These are phyloP conservation scores for Potamarius usumacintae DNA, from an alignment of 2,113 vertebrate species.

Conservation along the genomic window DNA sequence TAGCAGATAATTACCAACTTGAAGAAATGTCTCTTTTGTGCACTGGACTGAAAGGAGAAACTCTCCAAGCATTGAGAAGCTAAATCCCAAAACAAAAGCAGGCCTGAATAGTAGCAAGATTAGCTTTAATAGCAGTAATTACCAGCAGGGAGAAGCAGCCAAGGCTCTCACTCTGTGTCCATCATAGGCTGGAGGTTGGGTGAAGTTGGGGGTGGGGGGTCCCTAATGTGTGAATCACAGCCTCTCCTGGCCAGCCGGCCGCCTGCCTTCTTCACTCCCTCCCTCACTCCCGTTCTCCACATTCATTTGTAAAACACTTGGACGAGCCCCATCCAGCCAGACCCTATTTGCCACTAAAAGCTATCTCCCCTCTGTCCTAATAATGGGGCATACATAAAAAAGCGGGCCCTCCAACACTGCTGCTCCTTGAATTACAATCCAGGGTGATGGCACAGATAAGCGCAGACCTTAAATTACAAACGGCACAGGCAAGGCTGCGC, in stretches of 20 bases:
- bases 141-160: conserved; percentile 68
- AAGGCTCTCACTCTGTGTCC: conserved; percentile 71
- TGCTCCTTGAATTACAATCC: conserved; percentile 80
- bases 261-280: conserved; percentile 62
- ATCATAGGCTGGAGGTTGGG: conserved; percentile 67
- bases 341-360: conserved; percentile 77
- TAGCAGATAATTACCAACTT: conserved; percentile 75
- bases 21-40: conserved; percentile 72
- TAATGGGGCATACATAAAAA: conserved; percentile 73
- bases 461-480: conserved; percentile 72
- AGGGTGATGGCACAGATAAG: conserved; percentile 73
- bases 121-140: conserved; percentile 76
- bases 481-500: conserved; percentile 58
- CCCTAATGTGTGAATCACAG: conserved; percentile 69
- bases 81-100: conserved; percentile 81
- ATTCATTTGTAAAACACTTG: conserved; percentile 83
- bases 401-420: conserved; percentile 68
- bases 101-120: conserved; percentile 72
- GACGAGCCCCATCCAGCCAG: conserved; percentile 71
- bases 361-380: conserved; percentile 69
- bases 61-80: conserved; percentile 75
- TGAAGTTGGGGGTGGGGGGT: conserved; percentile 60
- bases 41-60: conserved; percentile 74
- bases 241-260: conserved; percentile 66
- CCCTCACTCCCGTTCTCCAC: conserved; percentile 51